Conservation (phyloP, 2,113 vertebrate genomes). For the Bos taurus region DNA sequence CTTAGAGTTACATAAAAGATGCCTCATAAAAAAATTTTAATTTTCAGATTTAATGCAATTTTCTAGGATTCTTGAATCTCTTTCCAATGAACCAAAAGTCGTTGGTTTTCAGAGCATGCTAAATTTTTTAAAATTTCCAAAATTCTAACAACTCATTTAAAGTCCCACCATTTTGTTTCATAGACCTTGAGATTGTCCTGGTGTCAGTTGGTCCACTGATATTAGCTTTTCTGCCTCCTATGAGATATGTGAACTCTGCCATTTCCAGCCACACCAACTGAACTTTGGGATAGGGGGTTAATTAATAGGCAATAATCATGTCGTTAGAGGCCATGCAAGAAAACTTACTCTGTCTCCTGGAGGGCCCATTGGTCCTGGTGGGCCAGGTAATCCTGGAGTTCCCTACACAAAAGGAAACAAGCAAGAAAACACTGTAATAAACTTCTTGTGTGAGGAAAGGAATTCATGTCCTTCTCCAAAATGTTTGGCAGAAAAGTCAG, state of each 20-base stretch:
- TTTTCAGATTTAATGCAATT: neutral
- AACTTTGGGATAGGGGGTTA: neutral
- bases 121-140: neutral
- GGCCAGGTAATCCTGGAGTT: slow-evolving; percentile 87
- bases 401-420: slow-evolving; percentile 83
- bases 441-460: neutral
- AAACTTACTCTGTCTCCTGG: slow-evolving; percentile 91
- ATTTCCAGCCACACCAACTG: neutral
- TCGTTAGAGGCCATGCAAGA: neutral
- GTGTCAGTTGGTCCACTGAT: too few relatives aligned
- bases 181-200: neutral
- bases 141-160: neutral
- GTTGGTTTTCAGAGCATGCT: neutral
- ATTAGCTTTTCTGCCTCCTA: neutral
- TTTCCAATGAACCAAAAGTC: neutral
- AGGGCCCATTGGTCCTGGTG: slow-evolving; percentile 88
- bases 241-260: neutral
- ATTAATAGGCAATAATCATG: neutral
- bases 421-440: neutral
- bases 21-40: neutral
- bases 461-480: neutral
- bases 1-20: neutral
- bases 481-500: neutral
- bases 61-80: neutral
- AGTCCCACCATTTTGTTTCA: neutral